These are phyloP conservation scores for Coregonus suidteri DNA, from an alignment of 2,797 vertebrate species.

Conservation along the genomic window DNA sequence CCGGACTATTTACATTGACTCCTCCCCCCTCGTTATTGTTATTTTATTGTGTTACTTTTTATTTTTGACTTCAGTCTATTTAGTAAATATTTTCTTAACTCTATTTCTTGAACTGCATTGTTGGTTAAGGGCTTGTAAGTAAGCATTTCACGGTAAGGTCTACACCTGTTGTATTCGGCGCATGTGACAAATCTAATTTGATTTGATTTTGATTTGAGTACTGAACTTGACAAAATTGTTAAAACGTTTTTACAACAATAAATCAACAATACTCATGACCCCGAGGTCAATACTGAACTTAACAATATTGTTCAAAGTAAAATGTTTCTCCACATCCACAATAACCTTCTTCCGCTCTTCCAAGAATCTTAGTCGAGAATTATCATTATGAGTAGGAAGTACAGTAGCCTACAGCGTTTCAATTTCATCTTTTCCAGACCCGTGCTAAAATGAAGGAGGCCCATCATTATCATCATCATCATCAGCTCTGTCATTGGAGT, in stretches of 20 bases:
- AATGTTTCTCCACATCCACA: not conserved
- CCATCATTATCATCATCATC: constrained; percentile 7
- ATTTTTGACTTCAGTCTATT: no score
- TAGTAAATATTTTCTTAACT: no score
- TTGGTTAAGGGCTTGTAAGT: not conserved
- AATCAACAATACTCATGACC: no score
- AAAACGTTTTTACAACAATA: no score
- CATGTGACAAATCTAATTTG: no score
- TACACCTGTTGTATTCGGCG: no score
- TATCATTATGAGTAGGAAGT: not conserved
- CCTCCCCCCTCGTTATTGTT: no score
- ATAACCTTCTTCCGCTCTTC: not conserved
- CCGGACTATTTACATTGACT: no score
- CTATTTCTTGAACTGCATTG: no score
- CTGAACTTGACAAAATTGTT: no score
- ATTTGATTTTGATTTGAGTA: not conserved
- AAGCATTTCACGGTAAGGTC: not conserved
- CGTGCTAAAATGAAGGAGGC: constrained; percentile 7
- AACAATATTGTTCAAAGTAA: not conserved
- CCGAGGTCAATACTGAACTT: not conserved
- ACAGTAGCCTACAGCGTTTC: not conserved
- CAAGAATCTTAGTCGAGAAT: not conserved
- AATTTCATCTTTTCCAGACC: not conserved
- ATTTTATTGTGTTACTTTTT: no score
- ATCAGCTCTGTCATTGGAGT: not conserved